These are phyloP conservation scores for Drusus annulatus DNA, from an alignment of 1,140 invertebrate genomes.

Conservation along the genomic window DNA sequence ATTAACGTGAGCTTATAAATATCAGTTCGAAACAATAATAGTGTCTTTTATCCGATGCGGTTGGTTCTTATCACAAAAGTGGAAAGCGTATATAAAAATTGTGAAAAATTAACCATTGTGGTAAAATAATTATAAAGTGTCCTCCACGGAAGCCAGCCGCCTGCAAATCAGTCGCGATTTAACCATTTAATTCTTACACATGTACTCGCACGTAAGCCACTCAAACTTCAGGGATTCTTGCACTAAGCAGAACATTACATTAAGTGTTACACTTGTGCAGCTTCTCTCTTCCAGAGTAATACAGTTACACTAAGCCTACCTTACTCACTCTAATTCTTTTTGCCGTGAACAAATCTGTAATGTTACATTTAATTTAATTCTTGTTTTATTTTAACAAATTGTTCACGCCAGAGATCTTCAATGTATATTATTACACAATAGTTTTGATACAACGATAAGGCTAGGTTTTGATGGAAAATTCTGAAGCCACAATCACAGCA, in stretches of 20 bases:
- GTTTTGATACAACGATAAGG: conserved; percentile 25
- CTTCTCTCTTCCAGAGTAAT: not conserved
- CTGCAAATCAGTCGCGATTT: conserved; percentile 1
- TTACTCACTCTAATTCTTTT: conserved; percentile 12
- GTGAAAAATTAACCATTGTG: not conserved
- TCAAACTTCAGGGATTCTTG: not conserved
- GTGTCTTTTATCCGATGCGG: conserved; percentile 28
- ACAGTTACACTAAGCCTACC: not conserved
- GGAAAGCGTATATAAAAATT: conserved; percentile 21
- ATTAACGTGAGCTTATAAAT: conserved; percentile 34
- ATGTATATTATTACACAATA: not conserved
- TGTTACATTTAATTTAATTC: not conserved
- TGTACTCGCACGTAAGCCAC: conserved; percentile 1
- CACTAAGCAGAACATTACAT: too few species aligned
- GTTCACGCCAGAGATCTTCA: conserved; percentile 32
- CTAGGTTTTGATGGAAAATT: conserved; percentile 6
- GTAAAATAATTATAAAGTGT: not conserved
- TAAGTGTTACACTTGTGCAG: conserved; percentile 16
- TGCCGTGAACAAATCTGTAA: not conserved
- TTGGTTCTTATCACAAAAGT: conserved; percentile 22
- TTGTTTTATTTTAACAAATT: not conserved
- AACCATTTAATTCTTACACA: conserved; percentile 5
- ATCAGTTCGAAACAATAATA: conserved; percentile 33
- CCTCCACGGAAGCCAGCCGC: not conserved
- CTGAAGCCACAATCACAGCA: not conserved